Evolutionary conservation across 1,140 invertebrate species (phyloP).

Genomic region (Achatina immaculata): DNA sequence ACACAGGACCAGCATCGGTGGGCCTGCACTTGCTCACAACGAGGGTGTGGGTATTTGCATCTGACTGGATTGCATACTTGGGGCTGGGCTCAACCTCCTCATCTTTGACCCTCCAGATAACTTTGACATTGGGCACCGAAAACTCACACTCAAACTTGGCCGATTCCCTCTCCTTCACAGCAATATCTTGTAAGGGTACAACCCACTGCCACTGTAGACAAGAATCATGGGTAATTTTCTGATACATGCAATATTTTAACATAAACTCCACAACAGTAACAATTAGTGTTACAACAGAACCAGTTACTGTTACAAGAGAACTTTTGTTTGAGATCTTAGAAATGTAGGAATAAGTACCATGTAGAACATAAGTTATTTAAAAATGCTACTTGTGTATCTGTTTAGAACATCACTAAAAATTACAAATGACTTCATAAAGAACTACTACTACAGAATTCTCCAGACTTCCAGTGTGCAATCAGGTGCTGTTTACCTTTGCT

Average conservation of each 20-base stretch:
- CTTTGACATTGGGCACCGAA: conserved; percentile 64
- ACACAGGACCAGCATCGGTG: conserved; percentile 62
- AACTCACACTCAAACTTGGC: conserved; percentile 69
- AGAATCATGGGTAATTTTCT: conserved; percentile 39
- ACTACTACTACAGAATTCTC: too few relatives aligned
- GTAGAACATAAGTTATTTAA: too few relatives aligned
- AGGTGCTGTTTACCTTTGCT: conserved; percentile 56
- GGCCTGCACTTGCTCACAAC: conserved; percentile 61
- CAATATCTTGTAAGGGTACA: conserved; percentile 63
- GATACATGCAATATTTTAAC: conserved; percentile 3
- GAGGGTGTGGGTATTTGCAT: conserved; percentile 61
- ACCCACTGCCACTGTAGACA: conserved; percentile 68
- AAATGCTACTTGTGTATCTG: too few relatives aligned
- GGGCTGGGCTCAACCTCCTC: conserved; percentile 62
- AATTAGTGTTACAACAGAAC: background rate
- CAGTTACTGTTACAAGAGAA: background rate
- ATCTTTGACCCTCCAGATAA: conserved; percentile 64
- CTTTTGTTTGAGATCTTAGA: too few relatives aligned
- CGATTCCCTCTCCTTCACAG: conserved; percentile 65
- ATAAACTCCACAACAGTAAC: too few relatives aligned
- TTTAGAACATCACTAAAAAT: too few relatives aligned
- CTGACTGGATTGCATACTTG: conserved; percentile 62
- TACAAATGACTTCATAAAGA: too few relatives aligned
- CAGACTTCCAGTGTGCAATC: too few relatives aligned
- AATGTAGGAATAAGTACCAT: too few relatives aligned